Base-by-base conservation (phyloP, 2,888 invertebrate species). In the Podabrus alpinus region DNA sequence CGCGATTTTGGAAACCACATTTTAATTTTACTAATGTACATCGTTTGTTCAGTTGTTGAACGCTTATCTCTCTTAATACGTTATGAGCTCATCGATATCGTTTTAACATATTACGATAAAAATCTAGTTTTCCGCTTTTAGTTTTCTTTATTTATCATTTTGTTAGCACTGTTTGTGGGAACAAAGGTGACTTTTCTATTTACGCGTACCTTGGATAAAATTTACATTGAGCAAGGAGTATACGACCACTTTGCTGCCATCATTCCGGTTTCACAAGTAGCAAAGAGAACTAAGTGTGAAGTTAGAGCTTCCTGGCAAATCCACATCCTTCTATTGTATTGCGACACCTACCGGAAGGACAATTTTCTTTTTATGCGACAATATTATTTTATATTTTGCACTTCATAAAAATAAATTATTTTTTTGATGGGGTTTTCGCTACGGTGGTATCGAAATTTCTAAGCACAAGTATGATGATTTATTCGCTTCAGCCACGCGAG, bases 401-500 rank as follows among this genome's bases (percentile, higher is more conserved):
- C n/a, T 64, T 64, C 21, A 64, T 16, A 64, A 21, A 64, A 64
- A 64, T 64, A 64, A 64, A 64, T 64, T 64, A 64, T 64, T 64
- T 64, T 64, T 64, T 19, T 16, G 62, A 21, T n/a, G 62, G 62
- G 19, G 62, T 21, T 68, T 71, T 69, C 24, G 68, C 62, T 64
- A 17, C 64, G 17, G 64, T 17, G 66, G 45, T 45, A 68, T 69
- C 74, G 71, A 75, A 19, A 71, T 9, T 71, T 71, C 71, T 71
- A 68, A 71, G 17, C 24, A 17, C 61, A 71, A 70, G 69, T 68
- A 74, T 19, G 19, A 72, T 75, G 75, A 75, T 69, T 75, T 72
- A 75, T 75, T 19, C 16, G 11, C 15, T 21, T 17, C 9, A n/a
- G 15, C 60, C 75, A 75, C 75, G 75, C 75, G 17, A 71, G 15